phyloP scores from a whole-genome alignment of 2,888 invertebrate species.

The Lepidochitona cinerea region DNA sequence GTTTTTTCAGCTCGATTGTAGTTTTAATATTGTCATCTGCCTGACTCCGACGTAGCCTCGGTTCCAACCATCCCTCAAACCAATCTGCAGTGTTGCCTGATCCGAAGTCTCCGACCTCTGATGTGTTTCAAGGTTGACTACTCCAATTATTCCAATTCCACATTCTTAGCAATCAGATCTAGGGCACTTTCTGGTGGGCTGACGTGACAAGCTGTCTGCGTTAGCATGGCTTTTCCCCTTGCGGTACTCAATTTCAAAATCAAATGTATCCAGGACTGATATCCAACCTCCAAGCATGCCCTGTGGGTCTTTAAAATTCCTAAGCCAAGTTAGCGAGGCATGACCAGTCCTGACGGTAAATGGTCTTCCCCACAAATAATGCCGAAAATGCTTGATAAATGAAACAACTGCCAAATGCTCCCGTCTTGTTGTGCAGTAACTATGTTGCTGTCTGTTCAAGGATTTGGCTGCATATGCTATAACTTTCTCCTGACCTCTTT shows the following conservation, averaged over 20 bases:
- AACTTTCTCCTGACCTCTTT: slow-evolving; percentile 15
- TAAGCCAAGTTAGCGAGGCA: slow-evolving; percentile 17
- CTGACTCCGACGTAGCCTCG: too few relatives aligned
- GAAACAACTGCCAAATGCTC: slow-evolving; percentile 27
- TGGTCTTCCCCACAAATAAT: slow-evolving; percentile 17
- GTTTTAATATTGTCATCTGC: too few relatives aligned
- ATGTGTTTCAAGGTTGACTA: too few relatives aligned
- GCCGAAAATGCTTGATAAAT: slow-evolving; percentile 16
- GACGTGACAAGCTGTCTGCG: slow-evolving; percentile 20
- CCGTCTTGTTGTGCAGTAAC: slow-evolving; percentile 22
- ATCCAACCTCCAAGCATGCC: slow-evolving; percentile 22
- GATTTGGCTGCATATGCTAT: slow-evolving; percentile 21
- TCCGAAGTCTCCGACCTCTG: not conserved
- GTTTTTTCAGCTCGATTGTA: too few relatives aligned
- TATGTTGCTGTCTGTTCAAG: slow-evolving; percentile 1
- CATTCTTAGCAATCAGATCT: not conserved
- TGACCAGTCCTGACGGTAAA: slow-evolving; percentile 23
- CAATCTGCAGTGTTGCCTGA: not conserved
- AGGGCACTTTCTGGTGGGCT: slow-evolving; percentile 9
- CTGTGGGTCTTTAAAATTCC: slow-evolving; percentile 11
- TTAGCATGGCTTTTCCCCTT: slow-evolving; percentile 3
- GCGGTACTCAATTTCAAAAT: slow-evolving; percentile 6
- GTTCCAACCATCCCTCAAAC: not conserved
- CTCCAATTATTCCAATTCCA: too few relatives aligned
- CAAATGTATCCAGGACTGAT: slow-evolving; percentile 17